phyloP scores from a whole-genome alignment of 1,140 invertebrate genomes.

The Venustaconcha ellipsiformis region DNA sequence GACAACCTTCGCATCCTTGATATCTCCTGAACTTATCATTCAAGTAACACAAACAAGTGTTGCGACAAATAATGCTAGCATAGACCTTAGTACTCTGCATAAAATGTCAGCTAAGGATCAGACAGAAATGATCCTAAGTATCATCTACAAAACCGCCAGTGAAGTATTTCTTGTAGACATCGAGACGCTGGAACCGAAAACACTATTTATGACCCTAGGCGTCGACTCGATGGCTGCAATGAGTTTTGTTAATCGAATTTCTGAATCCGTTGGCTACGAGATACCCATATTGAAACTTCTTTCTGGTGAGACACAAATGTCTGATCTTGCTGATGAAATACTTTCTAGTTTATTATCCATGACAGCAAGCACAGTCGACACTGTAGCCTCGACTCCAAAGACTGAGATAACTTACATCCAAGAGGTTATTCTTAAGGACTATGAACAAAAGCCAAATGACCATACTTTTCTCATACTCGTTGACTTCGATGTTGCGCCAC shows the following conservation, averaged over 20 bases:
- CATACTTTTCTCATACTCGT: slow-evolving; percentile 9
- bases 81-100: slow-evolving; percentile 4
- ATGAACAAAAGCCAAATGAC: slow-evolving; percentile 5
- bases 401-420: slow-evolving; percentile 12
- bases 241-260: slow-evolving; percentile 13
- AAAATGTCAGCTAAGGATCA: neutral
- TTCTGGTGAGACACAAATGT: slow-evolving; percentile 13
- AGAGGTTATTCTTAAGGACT: slow-evolving; percentile 9
- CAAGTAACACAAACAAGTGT: neutral
- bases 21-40: neutral
- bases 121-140: neutral
- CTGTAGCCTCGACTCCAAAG: neutral
- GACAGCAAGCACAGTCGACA: neutral
- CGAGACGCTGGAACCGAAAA: neutral
- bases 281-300: slow-evolving; percentile 12
- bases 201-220: slow-evolving; percentile 5
- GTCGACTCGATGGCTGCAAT: slow-evolving; percentile 22
- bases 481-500: slow-evolving; percentile 3
- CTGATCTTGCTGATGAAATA: neutral
- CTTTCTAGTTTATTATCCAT: neutral
- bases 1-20: neutral
- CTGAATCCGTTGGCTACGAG: neutral
- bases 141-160: slow-evolving; percentile 4
- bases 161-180: slow-evolving; percentile 16
- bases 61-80: neutral